Evolutionary conservation across 2,797 vertebrate species (phyloP), one percentile per base, ranked within the genome.

Genomic region (Amblyraja radiata): DNA sequence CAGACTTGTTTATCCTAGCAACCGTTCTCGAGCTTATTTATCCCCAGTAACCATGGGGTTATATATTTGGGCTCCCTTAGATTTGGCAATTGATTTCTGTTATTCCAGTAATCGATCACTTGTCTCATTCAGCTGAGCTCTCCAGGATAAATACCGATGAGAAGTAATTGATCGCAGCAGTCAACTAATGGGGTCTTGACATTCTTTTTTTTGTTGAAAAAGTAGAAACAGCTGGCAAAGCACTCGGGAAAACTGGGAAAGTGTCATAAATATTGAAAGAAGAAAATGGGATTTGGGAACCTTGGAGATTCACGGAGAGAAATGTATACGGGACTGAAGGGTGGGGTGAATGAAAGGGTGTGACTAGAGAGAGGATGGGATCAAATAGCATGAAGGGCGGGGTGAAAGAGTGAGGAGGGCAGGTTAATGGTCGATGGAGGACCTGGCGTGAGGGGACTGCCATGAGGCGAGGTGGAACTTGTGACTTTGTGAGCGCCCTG

Each of bases 61-160:
- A 11, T 84, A 63, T 84, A 63, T 84, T 63, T 86, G 58, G 28
- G 16, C 11, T 86, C 28, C 61, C 83, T n/a, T 63, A n/a, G 58
- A 63, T 32, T 32, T 86, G 54, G 13, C 58, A 58, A 86, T n/a
- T 63, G 18, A 25, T 79, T 86, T n/a, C 58, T 86, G 28, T 63
- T n/a, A 63, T 6, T 86, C 58, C 28, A 7, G 83, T 63, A 58
- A 86, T 86, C 83, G n/a, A 63, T 86, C 83, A 63, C 10, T 86
- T n/a, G 61, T n/a, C 58, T 63, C 58, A 61, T 14, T 61, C 25
- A 63, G 58, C 63, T 63, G 5, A 86, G 83, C 25, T 86, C 1
- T 86, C 83, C 83, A 86, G 83, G 14, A 86, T 63, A 86, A 86
- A 63, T 86, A 63, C 83, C 16, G n/a, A 11, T 32, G 83, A 86